Percentiles rank a stretch among this genome's conserved stretches.
Conservation (phyloP, 2,888 invertebrate genomes). For the Antitype chi region DNA sequence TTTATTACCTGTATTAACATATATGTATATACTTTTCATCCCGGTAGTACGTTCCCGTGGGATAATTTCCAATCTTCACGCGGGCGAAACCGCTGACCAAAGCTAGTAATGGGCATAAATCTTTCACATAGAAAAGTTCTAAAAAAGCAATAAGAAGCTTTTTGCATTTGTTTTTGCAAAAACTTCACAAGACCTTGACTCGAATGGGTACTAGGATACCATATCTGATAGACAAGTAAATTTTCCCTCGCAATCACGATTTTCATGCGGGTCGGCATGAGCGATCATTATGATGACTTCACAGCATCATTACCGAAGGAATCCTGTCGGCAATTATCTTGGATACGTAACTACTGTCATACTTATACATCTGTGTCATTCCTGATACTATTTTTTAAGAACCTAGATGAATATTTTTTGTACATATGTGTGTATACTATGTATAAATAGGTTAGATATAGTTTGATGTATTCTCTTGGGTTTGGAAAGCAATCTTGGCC, state of each 20-base stretch:
- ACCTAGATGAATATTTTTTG: neutral
- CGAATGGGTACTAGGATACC: slow-evolving; percentile 69
- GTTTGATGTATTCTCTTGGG: neutral
- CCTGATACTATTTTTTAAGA: slow-evolving; percentile 36
- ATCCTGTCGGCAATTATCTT: slow-evolving; percentile 67
- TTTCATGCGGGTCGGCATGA: slow-evolving; percentile 77
- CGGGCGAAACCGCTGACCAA: too few species aligned
- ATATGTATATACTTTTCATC: too few species aligned
- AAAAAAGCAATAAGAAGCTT: fast-evolving
- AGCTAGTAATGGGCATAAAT: neutral
- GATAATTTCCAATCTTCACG: too few species aligned
- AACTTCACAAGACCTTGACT: slow-evolving; percentile 50
- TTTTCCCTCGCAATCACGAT: slow-evolving; percentile 84
- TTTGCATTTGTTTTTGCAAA: neutral
- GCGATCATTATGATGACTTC: slow-evolving; percentile 83
- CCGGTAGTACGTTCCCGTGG: too few species aligned
- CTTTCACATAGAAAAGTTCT: neutral
- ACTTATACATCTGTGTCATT: slow-evolving; percentile 38
- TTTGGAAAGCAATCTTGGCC: too few species aligned
- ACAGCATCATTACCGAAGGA: slow-evolving; percentile 69
- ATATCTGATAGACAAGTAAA: slow-evolving; percentile 76
- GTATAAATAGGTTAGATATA: neutral
- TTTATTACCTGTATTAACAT: too few species aligned
- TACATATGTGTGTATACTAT: neutral
- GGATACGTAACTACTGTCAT: slow-evolving; percentile 57